Conservation (phyloP, 37 sponge, comb jelly and placozoan genomes). For the Cliona cf. orientalis region DNA sequence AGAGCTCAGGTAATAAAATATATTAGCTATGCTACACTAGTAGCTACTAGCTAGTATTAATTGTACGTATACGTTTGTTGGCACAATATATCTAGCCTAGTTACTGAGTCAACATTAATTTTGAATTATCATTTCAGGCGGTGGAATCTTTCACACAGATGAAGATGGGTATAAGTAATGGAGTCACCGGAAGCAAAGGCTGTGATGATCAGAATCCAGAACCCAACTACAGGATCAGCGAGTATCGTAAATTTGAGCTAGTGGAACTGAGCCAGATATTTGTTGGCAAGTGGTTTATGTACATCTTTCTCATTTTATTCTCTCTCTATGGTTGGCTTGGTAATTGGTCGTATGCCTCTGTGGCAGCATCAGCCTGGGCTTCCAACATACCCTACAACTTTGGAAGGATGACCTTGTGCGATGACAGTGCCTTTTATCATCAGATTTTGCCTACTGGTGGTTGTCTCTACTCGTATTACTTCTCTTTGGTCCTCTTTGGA, state of each 20-base stretch:
- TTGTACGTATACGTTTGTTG: too few relatives aligned
- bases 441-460: constrained; percentile 45
- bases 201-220: too few relatives aligned
- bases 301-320: constrained; percentile 58
- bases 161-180: too few relatives aligned
- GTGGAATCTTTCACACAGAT: too few relatives aligned
- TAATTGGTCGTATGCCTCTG: constrained; percentile 59
- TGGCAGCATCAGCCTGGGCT: constrained; percentile 92
- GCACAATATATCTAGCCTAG: too few relatives aligned
- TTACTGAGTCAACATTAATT: too few relatives aligned
- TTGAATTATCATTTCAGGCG: too few relatives aligned
- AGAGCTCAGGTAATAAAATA: too few relatives aligned
- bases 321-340: constrained; percentile 56
- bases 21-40: too few relatives aligned
- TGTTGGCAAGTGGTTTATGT: constrained; percentile 53
- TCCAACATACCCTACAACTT: constrained; percentile 81
- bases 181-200: too few relatives aligned
- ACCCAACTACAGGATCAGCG: too few relatives aligned
- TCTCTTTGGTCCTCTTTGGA: constrained; percentile 80
- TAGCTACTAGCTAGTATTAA: too few relatives aligned
- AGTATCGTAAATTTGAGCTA: constrained; percentile 76
- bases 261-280: constrained; percentile 78
- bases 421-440: constrained; percentile 54
- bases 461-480: constrained; percentile 69
- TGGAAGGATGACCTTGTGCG: constrained; percentile 55